phyloP scores from a whole-genome alignment of 2,888 invertebrate genomes.

The Cephus rjabovi region DNA sequence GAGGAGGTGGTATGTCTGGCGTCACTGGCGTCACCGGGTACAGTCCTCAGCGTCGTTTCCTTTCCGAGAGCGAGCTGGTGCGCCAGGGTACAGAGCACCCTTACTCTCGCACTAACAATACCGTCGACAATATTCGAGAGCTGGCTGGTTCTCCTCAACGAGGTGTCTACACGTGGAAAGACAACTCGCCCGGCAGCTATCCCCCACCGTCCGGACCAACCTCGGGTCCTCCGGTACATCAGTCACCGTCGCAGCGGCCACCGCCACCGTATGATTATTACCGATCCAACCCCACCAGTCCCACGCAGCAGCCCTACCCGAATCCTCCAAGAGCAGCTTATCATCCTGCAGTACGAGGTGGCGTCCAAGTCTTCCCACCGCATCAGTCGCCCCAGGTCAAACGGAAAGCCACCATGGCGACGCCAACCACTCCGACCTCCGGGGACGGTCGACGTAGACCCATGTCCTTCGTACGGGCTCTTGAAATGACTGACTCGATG shows the following conservation, averaged over 20 bases:
- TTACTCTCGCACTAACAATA: slow-evolving; percentile 79
- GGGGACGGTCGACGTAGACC: slow-evolving; percentile 74
- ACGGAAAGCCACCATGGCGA: slow-evolving; percentile 53
- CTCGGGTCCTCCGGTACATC: slow-evolving; percentile 35
- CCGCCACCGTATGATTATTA: slow-evolving; percentile 69
- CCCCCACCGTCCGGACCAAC: slow-evolving; percentile 40
- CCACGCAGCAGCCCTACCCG: slow-evolving; percentile 70
- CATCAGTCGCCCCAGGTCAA: slow-evolving; percentile 61
- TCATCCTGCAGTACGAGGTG: slow-evolving; percentile 75
- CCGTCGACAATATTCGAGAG: slow-evolving; percentile 88
- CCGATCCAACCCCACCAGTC: slow-evolving; percentile 81
- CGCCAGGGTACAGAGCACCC: slow-evolving; percentile 69
- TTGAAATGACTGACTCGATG: slow-evolving; percentile 90
- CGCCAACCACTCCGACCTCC: slow-evolving; percentile 46
- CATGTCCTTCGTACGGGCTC: slow-evolving; percentile 89
- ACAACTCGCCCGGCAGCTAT: slow-evolving; percentile 78
- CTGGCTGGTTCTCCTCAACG: slow-evolving; percentile 89
- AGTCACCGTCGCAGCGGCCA: slow-evolving; percentile 59
- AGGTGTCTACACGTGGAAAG: slow-evolving; percentile 84
- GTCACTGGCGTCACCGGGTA: slow-evolving; percentile 56
- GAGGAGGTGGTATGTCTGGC: slow-evolving; percentile 52
- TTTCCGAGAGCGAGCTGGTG: slow-evolving; percentile 77
- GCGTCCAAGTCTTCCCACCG: slow-evolving; percentile 77
- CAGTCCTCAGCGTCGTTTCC: slow-evolving; percentile 71
- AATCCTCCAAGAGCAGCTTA: slow-evolving; percentile 67